These are phyloP conservation scores for Dinomys branickii DNA, from an alignment of 2,113 vertebrate species.

Conservation along the genomic window DNA sequence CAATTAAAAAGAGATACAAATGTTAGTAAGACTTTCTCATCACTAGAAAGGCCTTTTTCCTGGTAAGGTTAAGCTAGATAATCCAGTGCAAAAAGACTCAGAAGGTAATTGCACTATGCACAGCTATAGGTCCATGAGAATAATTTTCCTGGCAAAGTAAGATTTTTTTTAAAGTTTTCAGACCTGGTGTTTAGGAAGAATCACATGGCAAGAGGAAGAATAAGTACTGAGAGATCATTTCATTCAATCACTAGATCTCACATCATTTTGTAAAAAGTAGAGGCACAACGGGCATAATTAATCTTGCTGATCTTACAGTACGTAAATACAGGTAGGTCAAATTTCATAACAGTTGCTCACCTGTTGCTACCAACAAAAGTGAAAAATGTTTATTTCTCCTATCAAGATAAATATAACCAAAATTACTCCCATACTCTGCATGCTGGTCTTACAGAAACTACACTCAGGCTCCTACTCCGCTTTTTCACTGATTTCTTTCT, in stretches of 20 bases:
- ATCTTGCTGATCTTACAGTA: background rate
- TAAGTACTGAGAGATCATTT: background rate
- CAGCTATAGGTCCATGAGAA: background rate
- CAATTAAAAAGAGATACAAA: slow-evolving; percentile 34
- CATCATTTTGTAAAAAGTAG: background rate
- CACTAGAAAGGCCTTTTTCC: background rate
- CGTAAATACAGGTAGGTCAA: background rate
- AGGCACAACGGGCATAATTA: background rate
- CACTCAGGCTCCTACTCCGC: fast-evolving
- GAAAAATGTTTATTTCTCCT: slow-evolving; percentile 4
- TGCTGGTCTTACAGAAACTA: background rate
- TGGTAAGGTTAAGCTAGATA: background rate
- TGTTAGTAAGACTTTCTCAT: background rate
- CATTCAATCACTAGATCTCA: background rate
- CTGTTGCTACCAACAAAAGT: background rate
- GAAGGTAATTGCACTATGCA: background rate
- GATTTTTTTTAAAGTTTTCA: background rate
- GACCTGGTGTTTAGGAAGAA: background rate
- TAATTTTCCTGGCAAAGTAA: background rate
- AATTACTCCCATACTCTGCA: background rate
- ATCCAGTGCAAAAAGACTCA: background rate
- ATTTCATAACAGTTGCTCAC: background rate
- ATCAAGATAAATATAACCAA: background rate
- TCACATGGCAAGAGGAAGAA: background rate
- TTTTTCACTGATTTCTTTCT: background rate